A percentile compares a stretch with the other conserved stretches of the same genome.
These are phyloP conservation scores for Sphaeramia orbicularis DNA, from an alignment of 2,797 vertebrate genomes.

Conservation along the genomic window DNA sequence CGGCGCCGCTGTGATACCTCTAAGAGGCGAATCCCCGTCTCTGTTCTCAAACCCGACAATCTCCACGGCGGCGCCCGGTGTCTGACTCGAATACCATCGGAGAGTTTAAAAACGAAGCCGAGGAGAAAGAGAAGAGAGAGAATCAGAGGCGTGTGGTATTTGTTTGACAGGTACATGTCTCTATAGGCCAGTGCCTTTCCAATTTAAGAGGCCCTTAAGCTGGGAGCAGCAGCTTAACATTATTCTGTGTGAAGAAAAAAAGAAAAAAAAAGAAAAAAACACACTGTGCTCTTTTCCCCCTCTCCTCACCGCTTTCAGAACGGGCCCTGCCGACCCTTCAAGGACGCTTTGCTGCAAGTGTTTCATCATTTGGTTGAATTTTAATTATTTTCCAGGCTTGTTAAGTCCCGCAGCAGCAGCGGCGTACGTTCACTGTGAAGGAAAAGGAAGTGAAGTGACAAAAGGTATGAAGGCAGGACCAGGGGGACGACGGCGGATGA, in stretches of 20 bases:
- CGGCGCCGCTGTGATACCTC: constrained; percentile 61
- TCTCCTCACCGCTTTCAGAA: constrained; percentile 54
- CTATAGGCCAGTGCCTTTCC: constrained; percentile 78
- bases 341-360: constrained; percentile 78
- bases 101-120: constrained; percentile 61
- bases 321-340: constrained; percentile 74
- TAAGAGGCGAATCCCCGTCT: constrained; percentile 59
- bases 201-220: constrained; percentile 81
- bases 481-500: constrained; percentile 54
- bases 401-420: constrained; percentile 59
- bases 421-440: constrained; percentile 56
- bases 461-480: constrained; percentile 62
- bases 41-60: constrained; percentile 64
- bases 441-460: constrained; percentile 66
- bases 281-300: constrained; percentile 13
- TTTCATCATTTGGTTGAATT: constrained; percentile 83
- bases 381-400: constrained; percentile 78
- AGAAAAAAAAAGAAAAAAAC: constrained; percentile 44
- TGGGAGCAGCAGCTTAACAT: constrained; percentile 75
- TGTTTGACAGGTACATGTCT: constrained; percentile 84
- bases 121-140: constrained; percentile 45
- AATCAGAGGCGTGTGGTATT: constrained; percentile 75
- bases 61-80: constrained; percentile 25
- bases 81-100: constrained; percentile 62
- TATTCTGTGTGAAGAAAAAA: constrained; percentile 70